Percentiles rank a stretch among this genome's conserved stretches.
Conservation (phyloP, 23 tunicate genomes). For the Halocynthia roretzi region DNA sequence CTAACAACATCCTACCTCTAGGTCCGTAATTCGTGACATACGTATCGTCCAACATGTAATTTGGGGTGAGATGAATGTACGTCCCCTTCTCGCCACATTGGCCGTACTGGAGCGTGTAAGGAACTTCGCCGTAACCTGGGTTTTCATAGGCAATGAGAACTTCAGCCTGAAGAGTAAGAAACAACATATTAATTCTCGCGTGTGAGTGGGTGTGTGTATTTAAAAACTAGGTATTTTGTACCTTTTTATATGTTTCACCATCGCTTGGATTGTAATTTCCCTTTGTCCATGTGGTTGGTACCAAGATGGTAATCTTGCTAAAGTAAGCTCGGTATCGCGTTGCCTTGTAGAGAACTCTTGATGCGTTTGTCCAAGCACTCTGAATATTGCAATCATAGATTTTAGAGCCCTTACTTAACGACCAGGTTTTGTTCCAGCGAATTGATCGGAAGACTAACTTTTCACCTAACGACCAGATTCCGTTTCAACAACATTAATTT, state of each 20-base stretch:
- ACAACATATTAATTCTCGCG: background rate
- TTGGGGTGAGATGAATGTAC: conserved; percentile 62
- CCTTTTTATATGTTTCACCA: conserved; percentile 33
- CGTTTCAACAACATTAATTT: background rate
- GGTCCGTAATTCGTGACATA: conserved; percentile 26
- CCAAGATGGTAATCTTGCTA: conserved; percentile 41
- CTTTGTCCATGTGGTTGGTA: conserved; percentile 45
- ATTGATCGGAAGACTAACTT: too few relatives aligned
- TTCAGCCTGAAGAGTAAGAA: conserved; percentile 27
- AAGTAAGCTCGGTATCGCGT: conserved; percentile 59
- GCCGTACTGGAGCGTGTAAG: conserved; percentile 54
- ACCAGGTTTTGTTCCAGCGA: too few relatives aligned
- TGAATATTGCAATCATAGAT: background rate
- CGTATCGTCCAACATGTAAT: conserved; percentile 26
- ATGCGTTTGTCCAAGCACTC: conserved; percentile 55
- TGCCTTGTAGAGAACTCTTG: conserved; percentile 29
- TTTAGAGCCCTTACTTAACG: too few relatives aligned
- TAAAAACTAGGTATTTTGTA: background rate
- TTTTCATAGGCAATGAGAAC: conserved; percentile 34
- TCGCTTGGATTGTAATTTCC: conserved; percentile 22
- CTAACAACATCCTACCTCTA: conserved; percentile 18
- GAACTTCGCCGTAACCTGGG: conserved; percentile 41
- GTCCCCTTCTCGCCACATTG: conserved; percentile 47
- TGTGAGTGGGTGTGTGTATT: background rate
- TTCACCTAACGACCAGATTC: background rate